Evolutionary conservation across 1,140 invertebrate species (phyloP).

Genomic region (Rhagoletis zephyria): DNA sequence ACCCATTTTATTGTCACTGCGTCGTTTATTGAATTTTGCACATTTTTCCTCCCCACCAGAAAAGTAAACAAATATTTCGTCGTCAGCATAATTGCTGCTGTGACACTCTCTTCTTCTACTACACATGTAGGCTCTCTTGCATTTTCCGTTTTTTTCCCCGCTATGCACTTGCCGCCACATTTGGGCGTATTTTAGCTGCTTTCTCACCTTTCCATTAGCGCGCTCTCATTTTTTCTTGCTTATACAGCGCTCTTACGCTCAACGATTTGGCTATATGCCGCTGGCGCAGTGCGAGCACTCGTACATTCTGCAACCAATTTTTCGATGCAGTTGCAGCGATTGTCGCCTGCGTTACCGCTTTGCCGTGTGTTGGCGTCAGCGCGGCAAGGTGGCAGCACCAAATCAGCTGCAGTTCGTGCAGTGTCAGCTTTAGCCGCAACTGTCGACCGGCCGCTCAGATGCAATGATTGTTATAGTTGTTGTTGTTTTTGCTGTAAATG

Average conservation of each 20-base stretch:
- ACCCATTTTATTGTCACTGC: not conserved
- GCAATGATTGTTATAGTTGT: not conserved
- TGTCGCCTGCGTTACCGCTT: not conserved
- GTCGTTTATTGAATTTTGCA: not conserved
- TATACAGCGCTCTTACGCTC: not conserved
- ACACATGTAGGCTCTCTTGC: not conserved
- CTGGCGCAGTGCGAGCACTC: not conserved
- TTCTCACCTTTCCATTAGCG: not conserved
- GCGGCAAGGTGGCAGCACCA: not conserved
- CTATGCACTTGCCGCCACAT: no score
- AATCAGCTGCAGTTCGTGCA: not conserved
- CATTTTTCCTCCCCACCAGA: not conserved
- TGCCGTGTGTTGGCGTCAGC: not conserved
- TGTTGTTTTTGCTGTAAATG: slow-evolving; percentile 4
- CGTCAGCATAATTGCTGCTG: no score
- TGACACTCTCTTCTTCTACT: not conserved
- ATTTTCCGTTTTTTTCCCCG: not conserved
- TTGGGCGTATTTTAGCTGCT: no score
- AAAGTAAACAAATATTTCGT: not conserved
- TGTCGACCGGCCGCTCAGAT: not conserved
- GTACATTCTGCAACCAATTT: not conserved
- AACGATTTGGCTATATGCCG: not conserved
- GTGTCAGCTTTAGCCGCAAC: not conserved
- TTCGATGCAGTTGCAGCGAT: not conserved
- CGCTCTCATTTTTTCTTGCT: not conserved